Evolutionary conservation across 1,140 invertebrate species (phyloP).

Genomic region (Pseudomyrmex gracilis): DNA sequence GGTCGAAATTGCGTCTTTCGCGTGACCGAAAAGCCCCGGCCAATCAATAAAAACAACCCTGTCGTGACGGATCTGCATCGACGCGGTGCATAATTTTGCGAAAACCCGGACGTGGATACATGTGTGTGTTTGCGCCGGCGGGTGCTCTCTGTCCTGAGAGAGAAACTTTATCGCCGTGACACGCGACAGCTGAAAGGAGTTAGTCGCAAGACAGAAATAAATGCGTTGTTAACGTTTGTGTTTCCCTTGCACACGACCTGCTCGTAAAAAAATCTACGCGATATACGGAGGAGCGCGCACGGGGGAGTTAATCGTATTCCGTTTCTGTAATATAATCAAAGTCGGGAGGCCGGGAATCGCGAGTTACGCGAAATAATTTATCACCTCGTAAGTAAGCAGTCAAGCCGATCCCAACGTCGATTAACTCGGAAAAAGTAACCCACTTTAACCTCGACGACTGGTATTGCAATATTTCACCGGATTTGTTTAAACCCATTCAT

Average conservation of each 20-base stretch:
- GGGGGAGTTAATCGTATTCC: conserved; percentile 51
- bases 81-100: conserved; percentile 51
- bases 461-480: conserved; percentile 31
- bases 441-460: conserved; percentile 40
- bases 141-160: conserved; percentile 23
- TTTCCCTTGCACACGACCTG: background rate
- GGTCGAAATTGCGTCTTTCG: conserved; percentile 20
- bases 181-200: conserved; percentile 51
- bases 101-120: conserved; percentile 21
- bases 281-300: background rate
- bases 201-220: conserved; percentile 52
- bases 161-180: conserved; percentile 49
- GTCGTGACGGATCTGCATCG: conserved; percentile 50
- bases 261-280: conserved; percentile 32
- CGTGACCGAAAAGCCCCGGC: conserved; percentile 24
- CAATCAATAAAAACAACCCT: conserved; percentile 42
- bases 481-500: conserved; percentile 37
- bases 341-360: background rate
- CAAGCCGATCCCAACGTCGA: conserved; percentile 33
- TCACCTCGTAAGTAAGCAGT: conserved; percentile 41
- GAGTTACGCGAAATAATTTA: conserved; percentile 46
- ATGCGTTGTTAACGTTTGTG: conserved; percentile 31
- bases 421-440: conserved; percentile 44
- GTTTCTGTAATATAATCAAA: conserved; percentile 48
- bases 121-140: background rate